phyloP scores from a whole-genome alignment of 2,888 invertebrate genomes.

The Arge pagana region DNA sequence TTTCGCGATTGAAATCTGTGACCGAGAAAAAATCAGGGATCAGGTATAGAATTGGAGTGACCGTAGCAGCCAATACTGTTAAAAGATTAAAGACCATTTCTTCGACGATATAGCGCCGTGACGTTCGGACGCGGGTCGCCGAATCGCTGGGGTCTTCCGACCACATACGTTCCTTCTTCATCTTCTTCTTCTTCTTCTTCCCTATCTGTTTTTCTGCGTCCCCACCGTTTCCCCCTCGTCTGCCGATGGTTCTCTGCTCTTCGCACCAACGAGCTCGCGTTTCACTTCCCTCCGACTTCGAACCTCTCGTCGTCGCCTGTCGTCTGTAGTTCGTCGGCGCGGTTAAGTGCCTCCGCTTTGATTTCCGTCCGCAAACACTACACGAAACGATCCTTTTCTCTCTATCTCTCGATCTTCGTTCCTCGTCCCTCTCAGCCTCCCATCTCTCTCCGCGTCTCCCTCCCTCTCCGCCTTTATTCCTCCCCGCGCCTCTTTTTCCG shows the following conservation, averaged over 20 bases:
- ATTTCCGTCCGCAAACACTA: constrained; percentile 52
- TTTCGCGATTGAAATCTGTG: no score
- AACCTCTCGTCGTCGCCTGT: constrained; percentile 36
- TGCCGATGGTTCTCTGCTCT: no score
- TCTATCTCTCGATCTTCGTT: neutral
- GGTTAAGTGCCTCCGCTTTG: constrained; percentile 50
- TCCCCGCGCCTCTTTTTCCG: neutral
- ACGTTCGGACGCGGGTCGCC: constrained; percentile 36
- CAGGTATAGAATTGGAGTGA: no score
- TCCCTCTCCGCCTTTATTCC: constrained; percentile 8
- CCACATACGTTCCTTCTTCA: neutral
- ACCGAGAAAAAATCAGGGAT: no score
- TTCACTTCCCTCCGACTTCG: constrained; percentile 18
- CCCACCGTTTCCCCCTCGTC: no score
- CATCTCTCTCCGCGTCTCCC: constrained; percentile 1
- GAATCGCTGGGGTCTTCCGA: constrained; percentile 22
- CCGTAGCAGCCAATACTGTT: constrained; percentile 42
- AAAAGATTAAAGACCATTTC: constrained; percentile 49
- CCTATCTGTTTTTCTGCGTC: constrained; percentile 17
- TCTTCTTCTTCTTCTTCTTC: constrained; percentile 8
- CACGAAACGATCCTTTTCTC: no score
- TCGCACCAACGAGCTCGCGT: no score
- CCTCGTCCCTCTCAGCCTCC: neutral
- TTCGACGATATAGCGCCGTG: constrained; percentile 39
- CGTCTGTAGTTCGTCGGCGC: constrained; percentile 40